Conservation (phyloP, 1,140 invertebrate genomes). For the Hycleus phaleratus region DNA sequence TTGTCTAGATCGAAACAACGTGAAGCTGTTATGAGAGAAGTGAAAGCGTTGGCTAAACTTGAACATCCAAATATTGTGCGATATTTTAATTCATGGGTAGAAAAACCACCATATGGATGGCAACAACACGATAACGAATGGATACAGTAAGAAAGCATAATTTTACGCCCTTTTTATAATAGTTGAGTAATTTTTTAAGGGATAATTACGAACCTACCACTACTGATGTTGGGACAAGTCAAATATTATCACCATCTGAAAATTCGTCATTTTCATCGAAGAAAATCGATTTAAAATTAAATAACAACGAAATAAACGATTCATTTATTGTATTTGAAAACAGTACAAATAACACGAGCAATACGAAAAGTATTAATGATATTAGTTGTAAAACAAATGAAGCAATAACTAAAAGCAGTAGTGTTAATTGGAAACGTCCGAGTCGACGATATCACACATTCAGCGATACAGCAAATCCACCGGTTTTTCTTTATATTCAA, state of each 20-base stretch:
- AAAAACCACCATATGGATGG: conserved; percentile 82
- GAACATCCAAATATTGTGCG: conserved; percentile 93
- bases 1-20: conserved; percentile 44
- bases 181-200: neutral
- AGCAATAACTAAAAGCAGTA: neutral
- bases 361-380: neutral
- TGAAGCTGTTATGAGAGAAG: conserved; percentile 86
- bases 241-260: no score
- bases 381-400: conserved; percentile 3
- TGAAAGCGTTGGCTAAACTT: conserved; percentile 85
- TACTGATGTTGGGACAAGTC: neutral
- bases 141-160: conserved; percentile 28
- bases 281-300: no score
- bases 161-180: neutral
- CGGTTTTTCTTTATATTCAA: conserved; percentile 86
- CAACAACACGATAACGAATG: conserved; percentile 66
- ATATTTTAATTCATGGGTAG: conserved; percentile 91
- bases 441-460: conserved; percentile 23
- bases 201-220: neutral
- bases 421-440: conserved; percentile 27
- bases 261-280: no score
- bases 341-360: conserved; percentile 10
- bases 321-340: conserved; percentile 55
- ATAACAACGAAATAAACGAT: conserved; percentile 34
- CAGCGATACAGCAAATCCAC: conserved; percentile 36